Evolutionary conservation across 2,113 vertebrate species (phyloP).

Genomic region (Gasterosteus aculeatus): DNA sequence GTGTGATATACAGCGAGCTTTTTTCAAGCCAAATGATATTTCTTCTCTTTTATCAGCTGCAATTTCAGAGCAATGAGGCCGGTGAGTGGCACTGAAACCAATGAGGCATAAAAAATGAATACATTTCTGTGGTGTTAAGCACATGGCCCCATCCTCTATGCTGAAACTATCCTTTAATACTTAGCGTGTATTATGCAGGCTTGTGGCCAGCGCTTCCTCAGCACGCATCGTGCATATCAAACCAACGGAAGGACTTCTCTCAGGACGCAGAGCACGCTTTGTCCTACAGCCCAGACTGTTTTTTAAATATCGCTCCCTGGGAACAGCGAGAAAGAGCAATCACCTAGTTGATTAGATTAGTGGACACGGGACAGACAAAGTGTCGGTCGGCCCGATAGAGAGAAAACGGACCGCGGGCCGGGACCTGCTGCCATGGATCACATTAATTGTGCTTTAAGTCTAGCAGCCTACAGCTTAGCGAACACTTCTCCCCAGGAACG

Average conservation of each 20-base stretch:
- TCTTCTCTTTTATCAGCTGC: conserved; percentile 64
- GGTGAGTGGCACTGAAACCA: conserved; percentile 40
- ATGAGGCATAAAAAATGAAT: conserved; percentile 60
- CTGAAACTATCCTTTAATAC: conserved; percentile 30
- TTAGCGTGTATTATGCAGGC: conserved; percentile 25
- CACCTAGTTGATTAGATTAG: conserved; percentile 67
- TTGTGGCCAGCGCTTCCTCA: background rate
- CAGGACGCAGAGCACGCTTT: conserved; percentile 36
- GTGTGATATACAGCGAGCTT: conserved; percentile 68
- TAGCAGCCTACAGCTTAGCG: conserved; percentile 26
- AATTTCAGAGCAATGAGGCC: conserved; percentile 58
- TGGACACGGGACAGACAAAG: conserved; percentile 50
- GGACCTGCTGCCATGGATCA: conserved; percentile 54
- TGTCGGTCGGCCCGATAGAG: conserved; percentile 60
- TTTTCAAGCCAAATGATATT: conserved; percentile 65
- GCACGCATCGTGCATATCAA: conserved; percentile 7
- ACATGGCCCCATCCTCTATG: conserved; percentile 22
- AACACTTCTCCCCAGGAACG: conserved; percentile 49
- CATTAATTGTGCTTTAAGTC: conserved; percentile 71
- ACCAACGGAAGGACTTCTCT: conserved; percentile 1
- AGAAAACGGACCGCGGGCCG: conserved; percentile 38
- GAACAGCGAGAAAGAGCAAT: conserved; percentile 59
- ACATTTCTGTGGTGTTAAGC: conserved; percentile 57
- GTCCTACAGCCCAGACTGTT: conserved; percentile 23
- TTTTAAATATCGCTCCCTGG: conserved; percentile 58